Evolutionary conservation across 2,888 invertebrate species (phyloP), one percentile per base, ranked within the genome.

Genomic region (Leucophenga montana): DNA sequence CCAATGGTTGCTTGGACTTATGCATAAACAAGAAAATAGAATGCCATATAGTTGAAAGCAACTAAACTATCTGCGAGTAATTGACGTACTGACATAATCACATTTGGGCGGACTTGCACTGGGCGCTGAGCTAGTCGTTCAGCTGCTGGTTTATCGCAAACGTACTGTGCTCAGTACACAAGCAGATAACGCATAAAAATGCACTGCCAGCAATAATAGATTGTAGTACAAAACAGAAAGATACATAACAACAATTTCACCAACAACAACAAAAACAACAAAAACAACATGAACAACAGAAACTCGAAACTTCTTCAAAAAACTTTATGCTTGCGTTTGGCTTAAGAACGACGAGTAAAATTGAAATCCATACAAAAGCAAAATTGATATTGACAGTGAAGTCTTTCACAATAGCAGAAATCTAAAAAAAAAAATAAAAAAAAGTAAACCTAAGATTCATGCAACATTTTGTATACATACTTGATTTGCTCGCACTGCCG

Each of bases 51-150:
- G 16, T 20, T 14, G 11, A 22, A 56, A 56, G 20, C 20, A 56
- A 46, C 48, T 48, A 13, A 48, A 48, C 48, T 48, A 13, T 48
- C 14, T 13, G 16, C 5, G 11, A 48, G 6, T 48, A 13, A 57
- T n/a, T n/a, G n/a, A 31, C 57, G 20, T 5, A 62, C 62, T 62
- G 62, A 62, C 62, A 62, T 62, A 62, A 62, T 62, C 62, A 62
- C 62, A 46, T 62, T 62, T 62, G 62, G 62, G 61, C 61, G 61
- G 33, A 33, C 4, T 33, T 33, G 8, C 33, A 33, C 33, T 33
- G 3, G 33, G 8, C 8, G 33, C 33, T 33, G 33, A 5, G 59
- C 39, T 33, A n/a, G n/a, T n/a, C n/a, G n/a, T n/a, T n/a, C n/a
- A n/a, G n/a, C n/a, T n/a, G n/a, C n/a, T n/a, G n/a, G n/a, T n/a